Evolutionary conservation across 37 sponge, comb jelly and placozoan species (phyloP), one percentile per base, ranked within the genome.

Genomic region (Halichondria panicea): DNA sequence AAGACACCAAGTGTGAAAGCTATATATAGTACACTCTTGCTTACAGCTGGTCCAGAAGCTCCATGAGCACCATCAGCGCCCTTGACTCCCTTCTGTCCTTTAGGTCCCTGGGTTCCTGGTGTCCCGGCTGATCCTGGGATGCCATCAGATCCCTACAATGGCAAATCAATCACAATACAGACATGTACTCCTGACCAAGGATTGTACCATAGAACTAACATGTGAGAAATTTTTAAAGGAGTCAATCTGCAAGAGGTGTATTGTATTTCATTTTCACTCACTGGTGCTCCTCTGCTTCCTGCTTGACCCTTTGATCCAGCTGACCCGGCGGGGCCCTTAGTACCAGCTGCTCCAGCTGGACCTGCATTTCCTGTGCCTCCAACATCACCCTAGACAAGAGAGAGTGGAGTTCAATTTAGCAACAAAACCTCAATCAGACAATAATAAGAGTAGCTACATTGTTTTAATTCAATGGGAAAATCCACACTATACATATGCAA

Each of bases 21-120:
- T 59, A 59, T 59, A 40, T 2, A 27, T 11, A 24, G 32, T 41
- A 75, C 54, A 50, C 54, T 50, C 13, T 18, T 15, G 36, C 79
- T 27, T 50, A 71, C 81, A 58, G 70, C 60, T 48, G 70, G 63
- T 77, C 84, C 84, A 50, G 77, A 36, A 12, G 58, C 27, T 57
- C 90, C 90, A 64, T 70, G 66, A 30, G 37, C 63, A 43, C 89
- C 89, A 39, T 39, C 28, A 27, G 55, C 48, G 57, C 89, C 89
- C 25, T 71, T 67, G 36, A 55, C 50, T 18, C 90, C 90, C 30
- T 79, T 73, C 27, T 22, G 34, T 69, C 90, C 90, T 35, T 80
- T 84, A 27, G 68, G 52, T 68, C 90, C 90, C 69, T 58, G 37
- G n/a, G 57, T 37, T 65, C 86, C 79, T 12, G 72, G 79, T 24